A percentile compares a stretch with the other conserved stretches of the same genome.
These are phyloP conservation scores for Hippopotamus amphibius DNA, from an alignment of 2,113 vertebrate genomes.

Conservation along the genomic window DNA sequence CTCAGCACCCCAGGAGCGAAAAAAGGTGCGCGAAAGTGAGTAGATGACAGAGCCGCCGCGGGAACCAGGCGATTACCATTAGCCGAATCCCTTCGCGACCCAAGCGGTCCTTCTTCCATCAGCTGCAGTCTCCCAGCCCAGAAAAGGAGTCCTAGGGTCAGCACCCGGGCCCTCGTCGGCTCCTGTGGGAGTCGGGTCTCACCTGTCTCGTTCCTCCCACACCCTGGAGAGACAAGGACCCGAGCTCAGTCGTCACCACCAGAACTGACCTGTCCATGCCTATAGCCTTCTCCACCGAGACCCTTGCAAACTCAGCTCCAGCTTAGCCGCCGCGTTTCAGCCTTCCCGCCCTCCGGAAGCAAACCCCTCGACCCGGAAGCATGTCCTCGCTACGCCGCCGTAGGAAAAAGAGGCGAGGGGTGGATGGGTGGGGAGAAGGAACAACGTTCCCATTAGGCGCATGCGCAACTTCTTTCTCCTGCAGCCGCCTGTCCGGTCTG, in stretches of 20 bases:
- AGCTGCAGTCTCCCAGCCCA: neutral
- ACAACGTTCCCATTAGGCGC: neutral
- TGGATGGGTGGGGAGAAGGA: rapidly evolving
- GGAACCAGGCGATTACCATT: too few species aligned
- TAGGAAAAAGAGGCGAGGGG: rapidly evolving
- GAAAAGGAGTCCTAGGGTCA: neutral
- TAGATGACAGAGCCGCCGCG: neutral
- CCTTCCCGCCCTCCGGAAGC: constrained; percentile 80
- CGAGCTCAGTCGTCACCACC: neutral
- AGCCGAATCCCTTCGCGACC: neutral
- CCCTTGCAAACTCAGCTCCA: rapidly evolving
- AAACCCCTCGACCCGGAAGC: constrained; percentile 70
- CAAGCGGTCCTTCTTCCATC: neutral
- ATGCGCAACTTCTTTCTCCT: neutral
- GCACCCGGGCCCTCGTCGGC: neutral
- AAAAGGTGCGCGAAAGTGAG: neutral
- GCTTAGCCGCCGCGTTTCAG: neutral
- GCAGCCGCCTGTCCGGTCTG: rapidly evolving
- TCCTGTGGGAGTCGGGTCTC: neutral
- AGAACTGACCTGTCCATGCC: constrained; percentile 78
- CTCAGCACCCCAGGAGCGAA: neutral
- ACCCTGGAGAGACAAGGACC: neutral
- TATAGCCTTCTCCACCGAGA: neutral
- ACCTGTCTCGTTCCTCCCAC: neutral
- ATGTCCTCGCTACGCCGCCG: rapidly evolving